Percentiles rank a stretch among this genome's conserved stretches.
phyloP scores from a whole-genome alignment of 2,888 invertebrate species.

The Diploptera punctata region DNA sequence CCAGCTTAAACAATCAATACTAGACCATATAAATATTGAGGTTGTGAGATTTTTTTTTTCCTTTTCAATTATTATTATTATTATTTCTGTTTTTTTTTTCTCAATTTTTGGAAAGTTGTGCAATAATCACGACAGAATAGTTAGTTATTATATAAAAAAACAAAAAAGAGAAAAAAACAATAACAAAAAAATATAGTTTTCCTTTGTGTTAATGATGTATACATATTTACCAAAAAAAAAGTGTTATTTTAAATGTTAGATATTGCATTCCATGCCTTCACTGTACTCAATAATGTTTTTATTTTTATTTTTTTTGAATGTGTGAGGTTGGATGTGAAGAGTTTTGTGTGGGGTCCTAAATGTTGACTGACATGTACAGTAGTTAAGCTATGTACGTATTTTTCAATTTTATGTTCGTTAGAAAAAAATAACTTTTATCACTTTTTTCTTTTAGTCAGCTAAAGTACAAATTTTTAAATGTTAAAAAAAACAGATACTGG shows the following conservation, averaged over 20 bases:
- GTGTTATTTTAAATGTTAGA: slow-evolving; percentile 41
- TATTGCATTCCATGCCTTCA: slow-evolving; percentile 50
- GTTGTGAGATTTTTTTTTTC: slow-evolving; percentile 35
- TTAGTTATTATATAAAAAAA: slow-evolving; percentile 27
- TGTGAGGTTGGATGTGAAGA: no score
- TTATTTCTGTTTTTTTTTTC: background rate
- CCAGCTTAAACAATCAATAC: slow-evolving; percentile 28
- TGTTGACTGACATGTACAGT: slow-evolving; percentile 13
- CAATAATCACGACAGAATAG: slow-evolving; percentile 42
- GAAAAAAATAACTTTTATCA: slow-evolving; percentile 20
- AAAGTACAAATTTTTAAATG: slow-evolving; percentile 80
- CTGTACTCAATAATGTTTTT: slow-evolving; percentile 6
- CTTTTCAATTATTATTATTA: no score
- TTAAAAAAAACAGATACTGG: slow-evolving; percentile 22
- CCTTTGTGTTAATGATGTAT: slow-evolving; percentile 27
- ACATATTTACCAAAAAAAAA: slow-evolving; percentile 31
- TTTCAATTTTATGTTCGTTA: slow-evolving; percentile 28
- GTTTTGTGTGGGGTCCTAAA: background rate
- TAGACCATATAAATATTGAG: slow-evolving; percentile 21
- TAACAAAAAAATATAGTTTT: slow-evolving; percentile 17
- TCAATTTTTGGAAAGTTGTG: slow-evolving; percentile 48
- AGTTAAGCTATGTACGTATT: slow-evolving; percentile 32
- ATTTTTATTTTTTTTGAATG: slow-evolving; percentile 5
- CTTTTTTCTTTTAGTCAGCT: slow-evolving; percentile 71
- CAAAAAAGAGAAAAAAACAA: slow-evolving; percentile 9